Evolutionary conservation across 2,113 vertebrate species (phyloP).

Genomic region (Paramormyrops kingsleyae): DNA sequence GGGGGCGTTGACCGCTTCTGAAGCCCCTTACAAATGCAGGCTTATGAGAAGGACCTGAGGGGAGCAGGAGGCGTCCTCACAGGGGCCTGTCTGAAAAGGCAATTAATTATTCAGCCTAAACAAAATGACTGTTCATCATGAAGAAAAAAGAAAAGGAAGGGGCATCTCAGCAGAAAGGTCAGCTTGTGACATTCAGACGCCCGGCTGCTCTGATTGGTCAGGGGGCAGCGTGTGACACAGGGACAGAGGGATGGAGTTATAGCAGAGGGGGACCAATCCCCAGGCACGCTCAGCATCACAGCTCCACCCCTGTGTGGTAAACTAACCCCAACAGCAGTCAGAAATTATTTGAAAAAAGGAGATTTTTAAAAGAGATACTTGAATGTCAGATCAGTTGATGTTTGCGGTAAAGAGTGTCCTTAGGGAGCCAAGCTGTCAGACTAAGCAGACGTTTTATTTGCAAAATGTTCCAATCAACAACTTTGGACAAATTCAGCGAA

Average conservation of each 20-base stretch:
- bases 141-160: neutral
- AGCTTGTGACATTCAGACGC: neutral
- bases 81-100: conserved; percentile 8
- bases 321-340: neutral
- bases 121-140: conserved; percentile 6
- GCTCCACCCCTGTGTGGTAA: neutral
- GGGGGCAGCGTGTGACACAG: neutral
- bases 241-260: neutral
- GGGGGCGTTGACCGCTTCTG: neutral
- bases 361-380: neutral
- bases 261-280: neutral
- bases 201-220: neutral
- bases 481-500: neutral
- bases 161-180: neutral
- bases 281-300: neutral
- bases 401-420: neutral
- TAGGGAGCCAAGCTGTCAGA: neutral
- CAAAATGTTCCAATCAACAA: neutral
- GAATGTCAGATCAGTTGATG: neutral
- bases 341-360: neutral
- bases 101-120: conserved; percentile 24
- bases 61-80: neutral
- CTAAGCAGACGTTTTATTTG: neutral
- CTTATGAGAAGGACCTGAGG: neutral
- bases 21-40: conserved; percentile 2